Base-by-base conservation (phyloP, 2,888 invertebrate genomes). In the Sepioteuthis lessoniana region DNA sequence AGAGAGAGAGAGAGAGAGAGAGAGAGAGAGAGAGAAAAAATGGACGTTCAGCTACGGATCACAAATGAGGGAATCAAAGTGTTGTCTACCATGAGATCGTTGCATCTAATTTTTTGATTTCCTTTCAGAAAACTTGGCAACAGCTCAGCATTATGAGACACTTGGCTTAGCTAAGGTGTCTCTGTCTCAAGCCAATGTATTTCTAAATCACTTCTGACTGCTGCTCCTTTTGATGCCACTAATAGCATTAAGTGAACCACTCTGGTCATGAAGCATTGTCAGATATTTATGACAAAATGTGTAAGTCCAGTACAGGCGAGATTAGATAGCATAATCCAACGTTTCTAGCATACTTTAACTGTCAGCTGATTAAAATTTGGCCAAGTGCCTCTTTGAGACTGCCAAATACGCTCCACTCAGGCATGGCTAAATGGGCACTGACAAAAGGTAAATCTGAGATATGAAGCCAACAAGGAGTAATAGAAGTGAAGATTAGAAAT, bases 231-330 rank as follows among this genome's bases (percentile, higher is more conserved):
- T 76, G 76, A 76, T 76, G 76, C n/a, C 25, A 25, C 76, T 76
- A 76, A 76, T 76, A 76, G 76, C 76, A 76, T 76, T 76, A 76
- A 76, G n/a, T 76, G 76, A 76, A 35, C 76, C n/a, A 76, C 76
- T 76, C n/a, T 76, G n/a, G 76, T 35, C 76, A 76, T 76, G 16
- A 76, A 76, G n/a, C 76, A 76, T 76, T 76, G 76, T 76, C 76
- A 16, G 76, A 76, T 76, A 76, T 76, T 76, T 76, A 76, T n/a
- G 76, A 76, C 76, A 76, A 76, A 76, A 76, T 35, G n/a, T 35
- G 76, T 76, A 76, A 16, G n/a, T 76, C 19, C 76, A n/a, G n/a
- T n/a, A 76, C 35, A 16, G 76, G 76, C 76, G 35, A 76, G 76
- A 76, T 76, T 76, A 76, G 76, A 76, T 35, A 25, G 76, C 76